Base-by-base conservation (phyloP, 1,140 invertebrate genomes). In the Ceratina australensis region DNA sequence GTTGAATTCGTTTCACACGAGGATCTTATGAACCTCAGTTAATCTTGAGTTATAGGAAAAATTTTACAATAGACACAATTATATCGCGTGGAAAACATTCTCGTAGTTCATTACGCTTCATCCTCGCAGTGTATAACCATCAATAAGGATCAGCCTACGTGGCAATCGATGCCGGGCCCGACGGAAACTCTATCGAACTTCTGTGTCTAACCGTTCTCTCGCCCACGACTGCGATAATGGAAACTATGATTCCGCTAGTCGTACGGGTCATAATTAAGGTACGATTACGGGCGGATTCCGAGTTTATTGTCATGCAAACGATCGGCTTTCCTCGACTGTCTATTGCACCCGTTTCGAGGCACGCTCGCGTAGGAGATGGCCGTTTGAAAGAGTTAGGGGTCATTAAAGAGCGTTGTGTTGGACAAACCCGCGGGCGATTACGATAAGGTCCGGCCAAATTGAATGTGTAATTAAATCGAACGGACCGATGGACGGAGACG, bases 391-490 rank as follows among this genome's bases (percentile, higher is more conserved):
- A 73, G 52, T 72, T 81, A 74, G 61, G 57, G 56, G 65, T 74
- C 60, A 81, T 84, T 84, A 75, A 84, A 57, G 28, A 50, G 50
- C 54, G 68, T 57, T 78, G 78, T 75, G 66, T 86, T 63, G 77
- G 75, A 72, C 77, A 71, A 80, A 77, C 64, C 73, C 50, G 71
- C 20, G 60, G 72, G 56, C 71, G 66, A 79, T 79, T 79, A 78
- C 80, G 84, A 86, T 87, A 86, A 87, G 73, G 52, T 56, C 72
- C 15, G 71, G 64, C 79, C 79, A 84, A 84, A 89, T 89, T 87
- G 87, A 88, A 89, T 83, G 72, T 79, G 76, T 88, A 89, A 89
- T 89, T 83, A 86, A 88, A 89, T 88, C 71, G 81, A 81, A 81
- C 54, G 66, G 60, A 78, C 50, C 74, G 59, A 71, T 65, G 79